These are phyloP conservation scores for Idris sp. DNA, from an alignment of 1,140 invertebrate genomes.

Conservation along the genomic window DNA sequence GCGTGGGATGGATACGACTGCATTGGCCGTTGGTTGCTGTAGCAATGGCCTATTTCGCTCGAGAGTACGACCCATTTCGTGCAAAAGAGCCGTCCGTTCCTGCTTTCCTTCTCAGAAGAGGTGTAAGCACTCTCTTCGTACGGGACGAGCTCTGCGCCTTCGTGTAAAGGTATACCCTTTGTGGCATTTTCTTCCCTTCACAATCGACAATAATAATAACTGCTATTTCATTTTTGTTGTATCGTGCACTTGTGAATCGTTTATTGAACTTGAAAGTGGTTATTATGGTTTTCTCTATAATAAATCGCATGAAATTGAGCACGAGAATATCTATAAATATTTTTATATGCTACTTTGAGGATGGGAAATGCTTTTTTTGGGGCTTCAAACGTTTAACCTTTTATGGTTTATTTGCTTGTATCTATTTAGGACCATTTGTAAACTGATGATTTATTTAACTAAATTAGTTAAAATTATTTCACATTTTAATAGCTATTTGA, in stretches of 20 bases:
- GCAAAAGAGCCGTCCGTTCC: conserved; percentile 73
- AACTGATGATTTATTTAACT: no score
- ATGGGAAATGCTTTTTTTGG: no score
- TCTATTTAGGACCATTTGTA: no score
- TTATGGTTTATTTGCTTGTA: no score
- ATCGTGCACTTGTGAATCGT: conserved; percentile 38
- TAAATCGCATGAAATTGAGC: conserved; percentile 3
- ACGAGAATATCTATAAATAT: no score
- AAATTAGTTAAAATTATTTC: no score
- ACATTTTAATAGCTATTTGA: no score
- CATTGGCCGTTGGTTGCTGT: conserved; percentile 77
- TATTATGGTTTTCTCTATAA: conserved; percentile 12
- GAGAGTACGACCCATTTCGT: conserved; percentile 78
- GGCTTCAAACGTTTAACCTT: no score
- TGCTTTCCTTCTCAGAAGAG: conserved; percentile 61
- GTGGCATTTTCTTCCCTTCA: conserved; percentile 47
- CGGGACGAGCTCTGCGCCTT: conserved; percentile 39
- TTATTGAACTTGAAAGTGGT: conserved; percentile 36
- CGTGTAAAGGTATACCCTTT: conserved; percentile 35
- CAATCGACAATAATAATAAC: conserved; percentile 42
- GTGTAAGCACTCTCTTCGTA: conserved; percentile 62
- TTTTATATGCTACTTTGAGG: no score
- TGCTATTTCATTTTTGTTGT: conserved; percentile 28
- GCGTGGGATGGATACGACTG: conserved; percentile 66
- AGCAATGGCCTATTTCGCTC: conserved; percentile 77